Evolutionary conservation across 1,140 invertebrate genomes (phyloP), one percentile per base, ranked within the genome.

Genomic region (Heliconius himera): DNA sequence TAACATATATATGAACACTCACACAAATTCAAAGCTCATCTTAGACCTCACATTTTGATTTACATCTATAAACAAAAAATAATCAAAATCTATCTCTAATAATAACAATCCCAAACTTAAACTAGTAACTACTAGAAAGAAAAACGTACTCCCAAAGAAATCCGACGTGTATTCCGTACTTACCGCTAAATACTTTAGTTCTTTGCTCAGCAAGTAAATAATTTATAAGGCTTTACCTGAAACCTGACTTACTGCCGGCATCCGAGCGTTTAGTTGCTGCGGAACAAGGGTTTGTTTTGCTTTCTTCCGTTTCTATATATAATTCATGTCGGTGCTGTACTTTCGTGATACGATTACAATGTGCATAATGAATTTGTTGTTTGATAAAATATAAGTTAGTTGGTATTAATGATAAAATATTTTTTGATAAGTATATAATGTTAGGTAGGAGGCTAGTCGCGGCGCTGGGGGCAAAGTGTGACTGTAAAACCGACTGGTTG

Each of bases 211-310:
- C 74, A 79, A 76, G 84, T 89, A 88, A 87, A 87, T 89, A 87
- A 86, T 89, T 87, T 89, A 88, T 85, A 80, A 81, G 82, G 78
- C 72, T 84, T 83, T 83, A 86, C 87, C 83, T 87, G 81, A 85
- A 83, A 85, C 85, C 84, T 86, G 81, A 87, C 87, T 85, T 84
- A 87, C 70, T 79, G 80, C 46, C 38, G 51, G 81, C 70, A 82
- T 77, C 76, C 78, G 75, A 80, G 76, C 78, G 78, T 84, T 85
- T 85, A 81, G 80, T 78, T 83, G 74, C 79, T 70, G 76, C 56
- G 77, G 75, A 82, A 86, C 83, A 83, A 83, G 81, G 49, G 80
- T 83, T 82, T 80, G 79, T 79, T 77, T 77, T 41, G 56, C 66
- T 79, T 74, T 78, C 66, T 46, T 54, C 66, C 66, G 41, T 81